Conservation (phyloP, 1,140 invertebrate species). For the Parapsyche elsis region DNA sequence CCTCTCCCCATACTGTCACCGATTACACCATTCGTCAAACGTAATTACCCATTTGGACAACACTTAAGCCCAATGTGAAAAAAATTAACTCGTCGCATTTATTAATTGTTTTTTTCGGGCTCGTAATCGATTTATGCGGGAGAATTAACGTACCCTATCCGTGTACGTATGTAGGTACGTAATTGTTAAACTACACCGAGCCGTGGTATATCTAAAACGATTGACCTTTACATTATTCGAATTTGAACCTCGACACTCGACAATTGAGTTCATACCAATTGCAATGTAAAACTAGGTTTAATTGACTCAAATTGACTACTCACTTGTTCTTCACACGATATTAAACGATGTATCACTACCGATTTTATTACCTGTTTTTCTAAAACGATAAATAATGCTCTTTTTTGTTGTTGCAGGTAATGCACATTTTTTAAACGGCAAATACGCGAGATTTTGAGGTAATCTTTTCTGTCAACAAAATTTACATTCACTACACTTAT, state of each 20-base stretch:
- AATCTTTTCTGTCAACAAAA: too few species aligned
- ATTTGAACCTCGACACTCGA: slow-evolving; percentile 50
- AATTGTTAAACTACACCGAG: neutral
- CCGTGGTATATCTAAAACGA: slow-evolving; percentile 23
- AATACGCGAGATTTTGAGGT: too few species aligned
- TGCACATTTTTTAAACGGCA: too few species aligned
- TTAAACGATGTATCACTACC: neutral
- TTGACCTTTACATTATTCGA: slow-evolving; percentile 51
- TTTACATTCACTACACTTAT: too few species aligned
- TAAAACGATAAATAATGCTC: neutral
- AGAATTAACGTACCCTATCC: too few species aligned
- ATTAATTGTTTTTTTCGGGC: neutral
- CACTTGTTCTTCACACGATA: slow-evolving; percentile 5
- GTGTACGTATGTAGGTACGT: neutral
- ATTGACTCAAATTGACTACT: slow-evolving; percentile 50
- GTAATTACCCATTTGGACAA: neutral
- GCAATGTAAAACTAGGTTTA: slow-evolving; percentile 45
- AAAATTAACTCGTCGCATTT: too few species aligned
- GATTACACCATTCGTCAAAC: slow-evolving; percentile 20
- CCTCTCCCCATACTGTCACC: neutral
- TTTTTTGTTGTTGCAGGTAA: slow-evolving; percentile 53
- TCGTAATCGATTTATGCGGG: neutral
- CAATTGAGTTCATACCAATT: slow-evolving; percentile 52
- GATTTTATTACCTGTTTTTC: slow-evolving; percentile 23
- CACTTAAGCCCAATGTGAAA: too few species aligned